Evolutionary conservation across 2,888 invertebrate species (phyloP), one percentile per base, ranked within the genome.

Genomic region (Autographa pulchrina): DNA sequence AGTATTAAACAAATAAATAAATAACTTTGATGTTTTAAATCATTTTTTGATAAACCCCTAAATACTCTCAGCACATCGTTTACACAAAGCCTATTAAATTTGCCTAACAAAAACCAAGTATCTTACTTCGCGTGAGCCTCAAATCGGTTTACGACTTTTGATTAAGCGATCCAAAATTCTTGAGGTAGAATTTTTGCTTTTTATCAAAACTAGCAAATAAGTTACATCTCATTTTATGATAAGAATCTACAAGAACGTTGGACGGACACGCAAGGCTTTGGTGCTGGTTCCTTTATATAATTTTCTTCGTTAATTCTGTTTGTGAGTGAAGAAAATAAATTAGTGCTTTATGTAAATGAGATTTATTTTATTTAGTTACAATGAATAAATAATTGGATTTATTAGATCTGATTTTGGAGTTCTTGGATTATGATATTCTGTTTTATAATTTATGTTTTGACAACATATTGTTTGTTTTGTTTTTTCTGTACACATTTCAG

Each of bases 181-280:
- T 83, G 74, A 70, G 70, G 73, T 67, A 74, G 78, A 85, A 84
- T 85, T 87, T 89, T 87, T 74, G 81, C 77, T 79, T 86, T 83
- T 88, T 87, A 89, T 87, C 87, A 87, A 88, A 89, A 86, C 86
- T 83, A 89, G 87, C 87, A 88, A 92, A 91, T 92, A 92, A 91
- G 89, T 92, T 90, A 92, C 92, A 93, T 92, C 92, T 92, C 88
- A 90, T 93, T 93, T 90, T 80, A 83, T 85, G 93, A 93, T 93
- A 85, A 77, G 70, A 68, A 92, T 92, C 92, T 88, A 87, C 88
- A 88, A 77, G 82, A 87, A 89, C 84, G 85, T 80, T 68, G 83
- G 71, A 72, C 62, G 80, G 88, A 85, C 93, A 93, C 92, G 93
- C 93, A 72, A 93, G 65, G 74, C 31, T 32, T 65, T 31, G 31